Percentiles rank a stretch among this genome's conserved stretches.
phyloP scores from a whole-genome alignment of 2,113 vertebrate species.

The Podiceps cristatus region DNA sequence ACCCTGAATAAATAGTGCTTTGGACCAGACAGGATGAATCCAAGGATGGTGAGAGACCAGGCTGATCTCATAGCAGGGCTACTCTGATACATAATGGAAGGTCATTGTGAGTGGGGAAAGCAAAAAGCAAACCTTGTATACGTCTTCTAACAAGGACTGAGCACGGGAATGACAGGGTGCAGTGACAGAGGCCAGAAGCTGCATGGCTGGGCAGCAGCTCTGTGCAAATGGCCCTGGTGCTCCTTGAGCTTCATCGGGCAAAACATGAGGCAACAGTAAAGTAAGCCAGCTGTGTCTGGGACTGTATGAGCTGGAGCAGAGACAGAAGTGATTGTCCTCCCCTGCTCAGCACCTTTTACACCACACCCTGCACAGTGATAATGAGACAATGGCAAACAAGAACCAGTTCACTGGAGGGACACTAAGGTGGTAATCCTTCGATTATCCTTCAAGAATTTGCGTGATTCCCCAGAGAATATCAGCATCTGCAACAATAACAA shows the following conservation, averaged over 20 bases:
- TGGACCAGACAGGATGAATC: too few relatives aligned
- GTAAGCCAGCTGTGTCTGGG: too few relatives aligned
- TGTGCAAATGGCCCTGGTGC: background rate
- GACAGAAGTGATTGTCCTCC: too few relatives aligned
- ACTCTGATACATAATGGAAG: background rate
- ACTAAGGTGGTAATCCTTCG: too few relatives aligned
- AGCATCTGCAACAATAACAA: too few relatives aligned
- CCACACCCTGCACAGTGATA: background rate
- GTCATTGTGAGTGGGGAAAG: background rate
- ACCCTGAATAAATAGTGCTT: background rate
- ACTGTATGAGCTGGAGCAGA: too few relatives aligned
- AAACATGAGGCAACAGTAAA: background rate
- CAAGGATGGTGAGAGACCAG: too few relatives aligned
- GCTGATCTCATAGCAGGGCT: background rate
- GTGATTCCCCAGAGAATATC: too few relatives aligned
- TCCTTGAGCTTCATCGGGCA: background rate
- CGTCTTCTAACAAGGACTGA: background rate
- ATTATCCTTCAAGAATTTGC: too few relatives aligned
- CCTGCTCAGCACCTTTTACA: too few relatives aligned
- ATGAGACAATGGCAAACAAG: background rate
- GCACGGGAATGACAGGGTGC: background rate
- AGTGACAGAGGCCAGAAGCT: background rate
- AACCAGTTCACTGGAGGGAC: background rate
- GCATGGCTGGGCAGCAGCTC: background rate
- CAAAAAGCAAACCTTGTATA: too few relatives aligned